phyloP scores from a whole-genome alignment of 2,797 vertebrate genomes.

The Thamnophis elegans region DNA sequence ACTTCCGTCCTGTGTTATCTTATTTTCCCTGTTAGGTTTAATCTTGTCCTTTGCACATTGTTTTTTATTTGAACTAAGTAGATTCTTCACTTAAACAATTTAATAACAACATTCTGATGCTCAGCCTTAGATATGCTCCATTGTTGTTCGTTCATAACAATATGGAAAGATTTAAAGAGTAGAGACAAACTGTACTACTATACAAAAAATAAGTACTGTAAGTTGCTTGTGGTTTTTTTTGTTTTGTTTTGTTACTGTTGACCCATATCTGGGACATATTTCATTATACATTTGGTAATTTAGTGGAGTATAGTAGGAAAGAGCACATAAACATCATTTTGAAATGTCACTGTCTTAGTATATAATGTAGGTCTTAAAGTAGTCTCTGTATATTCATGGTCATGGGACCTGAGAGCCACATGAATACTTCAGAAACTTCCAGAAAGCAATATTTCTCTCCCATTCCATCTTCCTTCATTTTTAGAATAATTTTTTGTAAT shows the following conservation, averaged over 20 bases:
- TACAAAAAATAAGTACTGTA: constrained; percentile 55
- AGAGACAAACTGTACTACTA: constrained; percentile 52
- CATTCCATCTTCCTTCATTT: neutral
- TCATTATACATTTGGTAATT: constrained; percentile 57
- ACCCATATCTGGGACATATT: constrained; percentile 45
- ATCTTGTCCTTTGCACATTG: constrained; percentile 61
- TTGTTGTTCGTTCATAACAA: constrained; percentile 61
- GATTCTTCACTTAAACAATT: constrained; percentile 45
- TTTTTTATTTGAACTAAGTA: constrained; percentile 60
- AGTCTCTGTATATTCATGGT: constrained; percentile 3
- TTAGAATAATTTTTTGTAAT: neutral
- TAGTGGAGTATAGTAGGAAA: constrained; percentile 50
- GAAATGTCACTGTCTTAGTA: constrained; percentile 58
- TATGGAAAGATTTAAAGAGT: constrained; percentile 56
- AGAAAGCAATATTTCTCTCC: constrained; percentile 23
- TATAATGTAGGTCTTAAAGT: constrained; percentile 39
- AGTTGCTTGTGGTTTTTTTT: constrained; percentile 48
- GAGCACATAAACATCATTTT: constrained; percentile 63
- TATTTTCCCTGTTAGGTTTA: constrained; percentile 54
- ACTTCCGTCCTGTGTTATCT: constrained; percentile 64
- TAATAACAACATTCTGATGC: constrained; percentile 49
- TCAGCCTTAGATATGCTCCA: constrained; percentile 61
- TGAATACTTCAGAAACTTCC: constrained; percentile 30
- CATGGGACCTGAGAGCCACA: neutral
- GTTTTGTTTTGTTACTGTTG: constrained; percentile 32